Base-by-base conservation (phyloP, 2,797 vertebrate species). In the Thripadectes ignobilis region DNA sequence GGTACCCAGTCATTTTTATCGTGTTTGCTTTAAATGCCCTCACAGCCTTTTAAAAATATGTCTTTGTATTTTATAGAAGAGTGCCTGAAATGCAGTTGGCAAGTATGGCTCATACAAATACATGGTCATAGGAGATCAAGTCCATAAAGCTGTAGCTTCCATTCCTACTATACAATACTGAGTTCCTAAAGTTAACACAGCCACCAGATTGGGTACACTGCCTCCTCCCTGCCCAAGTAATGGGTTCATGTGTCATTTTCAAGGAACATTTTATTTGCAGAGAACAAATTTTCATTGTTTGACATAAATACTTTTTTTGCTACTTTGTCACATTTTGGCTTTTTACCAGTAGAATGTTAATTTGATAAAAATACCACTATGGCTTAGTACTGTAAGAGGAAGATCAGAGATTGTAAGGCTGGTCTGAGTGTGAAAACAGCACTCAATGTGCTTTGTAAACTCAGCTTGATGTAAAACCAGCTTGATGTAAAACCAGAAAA, bases 131-230 rank as follows among this genome's bases (percentile, higher is more conserved):
- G 34, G 67, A 76, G 38, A 19, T 87, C 59, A 62, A 26, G 46
- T 49, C 41, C 30, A 6, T 65, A 17, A 75, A 87, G 10, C 22
- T 0, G 0, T 23, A 19, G 10, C 46, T 79, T 62, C 34, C 29
- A 7, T 16, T 12, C 49, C 39, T 46, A 4, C 18, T 49, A 8
- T 3, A 29, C 16, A 41, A 34, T 11, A 27, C 1, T 36, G 57
- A 59, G 30, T 61, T 79, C 38, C 38, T 39, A 26, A 55, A 67
- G 12, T 29, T 72, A 34, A 43, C 38, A 32, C 21, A 68, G 30
- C 14, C 38, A 20, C 41, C 5, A 0, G 21, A 23, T 21, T 69
- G 1, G 2, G 9, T 57, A 23, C 29, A 22, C 22, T 81, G 39
- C 45, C 26, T 63, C 49, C 24, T 65, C 30, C 10, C 17, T 77